Conservation (phyloP, 2,113 vertebrate genomes). For the Gallinago jamesoni region DNA sequence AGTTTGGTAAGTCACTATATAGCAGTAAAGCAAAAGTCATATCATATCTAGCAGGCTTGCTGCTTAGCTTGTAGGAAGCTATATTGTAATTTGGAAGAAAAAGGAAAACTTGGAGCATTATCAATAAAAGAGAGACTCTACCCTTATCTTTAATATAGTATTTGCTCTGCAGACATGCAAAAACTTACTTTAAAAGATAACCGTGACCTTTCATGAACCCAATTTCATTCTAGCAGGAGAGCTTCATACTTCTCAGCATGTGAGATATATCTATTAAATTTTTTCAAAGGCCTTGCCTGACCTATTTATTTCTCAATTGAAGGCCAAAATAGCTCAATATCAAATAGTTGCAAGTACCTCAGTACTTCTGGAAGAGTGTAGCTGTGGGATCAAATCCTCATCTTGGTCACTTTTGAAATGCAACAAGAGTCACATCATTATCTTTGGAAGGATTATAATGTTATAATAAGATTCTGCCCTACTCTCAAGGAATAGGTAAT, state of each 20-base stretch:
- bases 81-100: not conserved
- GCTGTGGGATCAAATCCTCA: not conserved
- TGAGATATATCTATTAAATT: not conserved
- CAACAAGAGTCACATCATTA: not conserved
- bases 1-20: not conserved
- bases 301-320: not conserved
- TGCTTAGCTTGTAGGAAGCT: not conserved
- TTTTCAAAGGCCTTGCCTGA: not conserved
- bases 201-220: not conserved
- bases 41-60: not conserved
- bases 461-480: not conserved
- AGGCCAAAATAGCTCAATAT: not conserved
- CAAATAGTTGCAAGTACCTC: not conserved
- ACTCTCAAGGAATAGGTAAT: not conserved
- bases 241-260: not conserved
- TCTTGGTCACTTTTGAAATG: not conserved
- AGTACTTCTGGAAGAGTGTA: not conserved
- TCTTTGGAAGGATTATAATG: not conserved
- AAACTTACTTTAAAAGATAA: conserved; percentile 6
- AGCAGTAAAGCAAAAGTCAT: not conserved
- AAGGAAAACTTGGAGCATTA: not conserved
- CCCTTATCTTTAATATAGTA: not conserved
- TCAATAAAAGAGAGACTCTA: not conserved
- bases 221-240: conserved; percentile 1
- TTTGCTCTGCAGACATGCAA: conserved; percentile 16